phyloP scores from a whole-genome alignment of 2,888 invertebrate species.

The Cloeon dipterum region DNA sequence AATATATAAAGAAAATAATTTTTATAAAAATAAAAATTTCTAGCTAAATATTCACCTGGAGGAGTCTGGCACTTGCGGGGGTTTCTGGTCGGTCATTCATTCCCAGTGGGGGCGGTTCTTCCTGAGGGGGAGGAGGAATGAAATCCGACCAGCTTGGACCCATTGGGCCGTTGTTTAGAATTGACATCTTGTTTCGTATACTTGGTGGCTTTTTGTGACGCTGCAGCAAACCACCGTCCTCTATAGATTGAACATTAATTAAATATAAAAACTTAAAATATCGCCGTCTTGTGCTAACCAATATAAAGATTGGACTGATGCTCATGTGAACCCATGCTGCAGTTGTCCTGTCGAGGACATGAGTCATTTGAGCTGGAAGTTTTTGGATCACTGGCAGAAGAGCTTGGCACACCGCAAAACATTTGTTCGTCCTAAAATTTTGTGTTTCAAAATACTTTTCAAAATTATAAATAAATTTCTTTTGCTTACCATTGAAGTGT shows the following conservation, averaged over 20 bases:
- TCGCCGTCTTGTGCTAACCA: no score
- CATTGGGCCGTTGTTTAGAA: background rate
- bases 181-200: background rate
- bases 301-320: conserved; percentile 13
- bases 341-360: conserved; percentile 19
- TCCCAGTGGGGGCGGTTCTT: conserved; percentile 25
- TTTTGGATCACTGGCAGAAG: conserved; percentile 9
- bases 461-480: background rate
- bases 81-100: background rate
- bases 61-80: background rate
- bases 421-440: conserved; percentile 3
- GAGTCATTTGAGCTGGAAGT: conserved; percentile 15
- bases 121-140: conserved; percentile 32
- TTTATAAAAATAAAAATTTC: background rate
- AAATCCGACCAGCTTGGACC: conserved; percentile 30
- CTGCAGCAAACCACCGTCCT: background rate
- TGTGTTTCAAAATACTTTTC: conserved; percentile 1
- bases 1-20: no score
- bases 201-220: background rate
- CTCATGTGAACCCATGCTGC: conserved; percentile 18
- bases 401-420: conserved; percentile 6
- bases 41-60: background rate
- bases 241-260: background rate
- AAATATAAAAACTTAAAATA: no score
- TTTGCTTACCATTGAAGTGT: background rate